Base-by-base conservation (phyloP, 2,797 vertebrate genomes). In the Zenarchopterus dispar region DNA sequence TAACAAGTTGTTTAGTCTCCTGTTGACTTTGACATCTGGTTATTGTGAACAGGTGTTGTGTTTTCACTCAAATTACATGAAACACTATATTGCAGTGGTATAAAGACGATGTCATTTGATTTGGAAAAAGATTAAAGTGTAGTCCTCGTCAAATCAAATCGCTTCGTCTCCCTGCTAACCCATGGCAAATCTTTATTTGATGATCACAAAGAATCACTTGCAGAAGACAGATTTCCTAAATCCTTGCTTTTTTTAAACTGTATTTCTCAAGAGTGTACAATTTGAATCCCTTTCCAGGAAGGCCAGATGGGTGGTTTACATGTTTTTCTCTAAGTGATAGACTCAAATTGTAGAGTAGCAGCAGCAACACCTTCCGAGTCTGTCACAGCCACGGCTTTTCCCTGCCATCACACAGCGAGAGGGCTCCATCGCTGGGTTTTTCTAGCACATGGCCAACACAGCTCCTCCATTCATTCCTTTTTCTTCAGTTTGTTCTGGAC, bases 311-410 rank as follows among this genome's bases (percentile, higher is more conserved):
- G 78, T 44, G 52, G 66, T 24, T 73, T 78, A 21, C 52, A 61
- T 77, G 56, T 73, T 73, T 74, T 60, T 46, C 61, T 61, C 64
- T 53, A 64, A 88, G 85, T 81, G 86, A 81, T 70, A 87, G 89
- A 89, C 82, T 89, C 67, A 56, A 70, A 78, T 83, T 78, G 77
- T 58, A 81, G 86, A 86, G 76, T 79, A 84, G 86, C 80, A 82
- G 70, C 84, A 73, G 75, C 68, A 78, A 86, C 81, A 84, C 74
- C 75, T 86, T 82, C 78, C 64, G 80, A 79, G 82, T 84, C 80
- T 85, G 80, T 82, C 82, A 77, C 76, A 71, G 78, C 70, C 71
- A 17, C 74, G 70, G 82, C 64, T 73, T 78, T 78, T 66, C 47
- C 24, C 62, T 46, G 67, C 84, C 75, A 56, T 73, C 73, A 16